Conservation (phyloP, 1,140 invertebrate species). For the Drosophila dunni region DNA sequence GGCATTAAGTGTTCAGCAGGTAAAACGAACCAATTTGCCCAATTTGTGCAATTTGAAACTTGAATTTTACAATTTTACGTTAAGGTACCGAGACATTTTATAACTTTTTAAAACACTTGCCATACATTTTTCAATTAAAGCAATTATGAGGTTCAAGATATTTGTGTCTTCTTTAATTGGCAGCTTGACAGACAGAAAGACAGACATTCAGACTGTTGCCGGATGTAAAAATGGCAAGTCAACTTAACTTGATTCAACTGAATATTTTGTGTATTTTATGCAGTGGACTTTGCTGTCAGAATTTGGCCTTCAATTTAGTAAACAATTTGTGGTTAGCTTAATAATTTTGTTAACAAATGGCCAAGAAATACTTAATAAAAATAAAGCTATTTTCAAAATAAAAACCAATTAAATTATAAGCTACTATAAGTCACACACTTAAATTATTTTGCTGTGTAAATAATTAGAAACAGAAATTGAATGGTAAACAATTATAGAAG, state of each 20-base stretch:
- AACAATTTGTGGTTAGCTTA: constrained; percentile 71
- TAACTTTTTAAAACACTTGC: constrained; percentile 71
- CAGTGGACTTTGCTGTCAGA: constrained; percentile 47
- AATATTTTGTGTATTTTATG: constrained; percentile 28
- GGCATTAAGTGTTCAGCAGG: constrained; percentile 43
- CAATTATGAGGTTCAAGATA: constrained; percentile 65
- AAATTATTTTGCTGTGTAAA: too few species aligned
- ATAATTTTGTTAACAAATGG: constrained; percentile 51
- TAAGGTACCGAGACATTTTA: constrained; percentile 63
- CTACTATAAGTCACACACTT: too few species aligned
- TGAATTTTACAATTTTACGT: constrained; percentile 57
- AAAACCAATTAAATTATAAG: too few species aligned
- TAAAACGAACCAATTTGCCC: constrained; percentile 50
- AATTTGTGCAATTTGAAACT: constrained; percentile 46
- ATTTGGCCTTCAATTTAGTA: constrained; percentile 63
- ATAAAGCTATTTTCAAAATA: background rate
- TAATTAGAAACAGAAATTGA: too few species aligned
- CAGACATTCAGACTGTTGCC: background rate
- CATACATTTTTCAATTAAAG: constrained; percentile 78
- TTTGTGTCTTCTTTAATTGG: constrained; percentile 67
- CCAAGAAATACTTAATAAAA: constrained; percentile 11
- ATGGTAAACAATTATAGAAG: too few species aligned
- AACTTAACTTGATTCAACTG: constrained; percentile 36
- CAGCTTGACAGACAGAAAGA: constrained; percentile 15
- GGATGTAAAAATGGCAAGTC: constrained; percentile 32